Evolutionary conservation across 2,888 invertebrate genomes (phyloP), one percentile per base, ranked within the genome.

Genomic region (Biston stratarius): DNA sequence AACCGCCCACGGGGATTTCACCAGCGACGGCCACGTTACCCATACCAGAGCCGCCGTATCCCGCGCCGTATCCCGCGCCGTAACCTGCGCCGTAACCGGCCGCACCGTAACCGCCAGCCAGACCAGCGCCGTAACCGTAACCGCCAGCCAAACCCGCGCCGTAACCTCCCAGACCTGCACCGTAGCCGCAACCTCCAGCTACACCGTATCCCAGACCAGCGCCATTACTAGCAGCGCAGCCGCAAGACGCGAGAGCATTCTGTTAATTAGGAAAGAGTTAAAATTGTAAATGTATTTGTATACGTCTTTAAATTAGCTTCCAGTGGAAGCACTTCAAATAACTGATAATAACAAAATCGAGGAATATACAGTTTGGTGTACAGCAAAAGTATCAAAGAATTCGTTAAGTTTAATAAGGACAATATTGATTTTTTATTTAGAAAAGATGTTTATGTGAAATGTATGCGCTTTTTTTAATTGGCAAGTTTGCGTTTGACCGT

Each of bases 1-100:
- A 33, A n/a, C 64, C 64, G 9, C 60, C 64, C 36, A 65, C 86
- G 12, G 79, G 80, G 66, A 84, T 71, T 66, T 82, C 79, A 14
- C 84, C 84, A 33, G 70, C 74, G 33, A 83, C 81, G 8, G 72
- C 72, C 12, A 84, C 74, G 64, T 83, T 80, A 48, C 80, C 82
- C 58, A 76, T 69, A 45, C 84, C 83, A 10, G 66, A 65, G 24
- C 79, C 80, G 45, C 79, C 81, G 70, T 78, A 80, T 3, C 61
- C 67, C 8, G 57, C 38, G 42, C 60, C 64, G 60, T 64, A 64
- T 36, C 61, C 61, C 9, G 15, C 40, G 11, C 52, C 61, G 44
- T 44, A 33, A 6, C 44, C 48, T 15, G 33, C 40, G 14, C 58
- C 58, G 38, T 57, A 61, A 33, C 49, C n/a, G n/a, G n/a, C n/a